phyloP scores from a whole-genome alignment of 2,888 invertebrate genomes.

The Thyatira batis region DNA sequence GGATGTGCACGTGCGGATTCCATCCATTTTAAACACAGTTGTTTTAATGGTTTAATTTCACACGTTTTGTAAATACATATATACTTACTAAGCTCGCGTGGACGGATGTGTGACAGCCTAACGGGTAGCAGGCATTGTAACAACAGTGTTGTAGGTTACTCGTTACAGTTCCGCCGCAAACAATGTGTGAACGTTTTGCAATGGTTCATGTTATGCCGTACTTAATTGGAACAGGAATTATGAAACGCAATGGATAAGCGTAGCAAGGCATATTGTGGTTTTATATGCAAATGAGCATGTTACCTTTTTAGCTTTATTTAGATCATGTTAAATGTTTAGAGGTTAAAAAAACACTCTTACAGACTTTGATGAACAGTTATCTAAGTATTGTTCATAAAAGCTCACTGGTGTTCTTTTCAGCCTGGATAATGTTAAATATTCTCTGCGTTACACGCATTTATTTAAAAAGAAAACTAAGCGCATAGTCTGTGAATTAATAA shows the following conservation, averaged over 20 bases:
- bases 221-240: conserved; percentile 7
- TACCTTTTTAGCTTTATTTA: too few relatives aligned
- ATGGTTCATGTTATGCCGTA: conserved; percentile 12
- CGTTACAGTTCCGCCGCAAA: conserved; percentile 34
- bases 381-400: too few relatives aligned
- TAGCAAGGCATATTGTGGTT: neutral
- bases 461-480: too few relatives aligned
- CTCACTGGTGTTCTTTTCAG: too few relatives aligned
- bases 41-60: neutral
- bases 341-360: too few relatives aligned
- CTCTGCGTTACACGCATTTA: too few relatives aligned
- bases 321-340: too few relatives aligned
- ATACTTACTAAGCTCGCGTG: conserved; percentile 40
- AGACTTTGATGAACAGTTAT: too few relatives aligned
- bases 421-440: too few relatives aligned
- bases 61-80: conserved; percentile 16
- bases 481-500: too few relatives aligned
- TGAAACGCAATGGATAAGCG: neutral
- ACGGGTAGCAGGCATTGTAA: conserved; percentile 44
- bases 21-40: neutral
- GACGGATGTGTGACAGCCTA: conserved; percentile 44
- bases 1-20: neutral
- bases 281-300: too few relatives aligned
- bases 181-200: conserved; percentile 18
- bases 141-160: conserved; percentile 43